Evolutionary conservation across 2,888 invertebrate species (phyloP), one percentile per base, ranked within the genome.

Genomic region (Drosophila mimica): DNA sequence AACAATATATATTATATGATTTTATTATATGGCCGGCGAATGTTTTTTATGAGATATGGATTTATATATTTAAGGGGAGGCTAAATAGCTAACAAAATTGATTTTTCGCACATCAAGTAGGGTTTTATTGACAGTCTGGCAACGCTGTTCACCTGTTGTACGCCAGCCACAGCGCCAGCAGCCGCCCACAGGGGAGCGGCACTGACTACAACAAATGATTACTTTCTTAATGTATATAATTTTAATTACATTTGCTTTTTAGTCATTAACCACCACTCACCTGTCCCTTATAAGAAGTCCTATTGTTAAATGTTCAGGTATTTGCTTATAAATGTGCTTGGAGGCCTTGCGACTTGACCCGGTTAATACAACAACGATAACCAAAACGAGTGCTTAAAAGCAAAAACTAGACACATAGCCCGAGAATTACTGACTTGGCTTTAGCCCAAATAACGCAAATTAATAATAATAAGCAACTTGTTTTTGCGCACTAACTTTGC

Each of bases 121-220:
- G 53, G 49, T 31, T 57, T 60, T 49, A 43, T 7, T 20, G 9
- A 49, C 43, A 11, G 52, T 51, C 25, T 71, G 77, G 70, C 77
- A 80, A 64, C 81, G 11, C 68, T 63, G 63, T 79, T 73, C 86
- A 85, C 85, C 85, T 85, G 88, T 85, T 85, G 88, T 85, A 70
- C 85, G 70, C 83, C 76, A 87, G 81, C 79, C 76, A 76, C 74
- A 72, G 74, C 59, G 52, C 25, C 46, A 36, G 36, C 34, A n/a
- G 36, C 67, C 65, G 61, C 69, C 69, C 56, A 56, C 59, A 72
- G 63, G 69, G 69, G 76, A 66, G 79, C 79, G 73, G 65, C 43
- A 63, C 67, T 61, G 63, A 69, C 69, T 61, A 52, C 46, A 67
- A 66, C 58, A 62, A 74, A 80, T 79, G 74, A 80, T 80, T 74